Evolutionary conservation across 2,113 vertebrate genomes (phyloP), one percentile per base, ranked within the genome.

Genomic region (Scalopus aquaticus): DNA sequence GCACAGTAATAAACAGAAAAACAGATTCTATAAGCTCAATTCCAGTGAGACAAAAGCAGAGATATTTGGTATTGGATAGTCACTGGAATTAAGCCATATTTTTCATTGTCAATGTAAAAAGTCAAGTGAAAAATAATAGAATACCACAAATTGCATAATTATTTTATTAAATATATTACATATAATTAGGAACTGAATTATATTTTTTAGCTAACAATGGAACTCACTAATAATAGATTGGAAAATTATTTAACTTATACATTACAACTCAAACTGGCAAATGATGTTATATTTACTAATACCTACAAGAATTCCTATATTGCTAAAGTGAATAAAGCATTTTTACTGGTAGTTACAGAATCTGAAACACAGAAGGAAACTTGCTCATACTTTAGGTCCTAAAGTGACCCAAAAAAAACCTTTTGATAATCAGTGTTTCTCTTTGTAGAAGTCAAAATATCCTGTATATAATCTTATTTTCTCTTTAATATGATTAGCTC

Each of bases 401-500:
- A 15, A 86, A 78, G 78, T 76, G 49, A 88, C 35, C 44, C 49
- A 62, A 51, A 56, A 60, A 78, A 88, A 32, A 77, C 42, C 20
- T 13, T 78, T 42, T 39, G 24, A 37, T 22, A 86, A 91, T 39
- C 72, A 65, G 30, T 76, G 78, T 51, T 19, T 5, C 30, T 88
- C 83, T 89, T 60, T 69, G n/a, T 56, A 88, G 22, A 79, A 73
- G 54, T 94, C 74, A 92, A 92, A 82, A 49, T 62, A 72, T 9
- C 62, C 4, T 65, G 32, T 30, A 42, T 51, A 51, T 64, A 44
- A 80, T 51, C 32, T 65, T 92, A 65, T 28, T 80, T 49, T 92
- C 28, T 87, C 37, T 60, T 92, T 74, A 81, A 85, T 90, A 90
- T 89, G 9, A 93, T 79, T 81, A 85, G 28, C 13, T 16, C 12